Conservation (phyloP, 2,113 vertebrate genomes). For the Arothron firmamentum region DNA sequence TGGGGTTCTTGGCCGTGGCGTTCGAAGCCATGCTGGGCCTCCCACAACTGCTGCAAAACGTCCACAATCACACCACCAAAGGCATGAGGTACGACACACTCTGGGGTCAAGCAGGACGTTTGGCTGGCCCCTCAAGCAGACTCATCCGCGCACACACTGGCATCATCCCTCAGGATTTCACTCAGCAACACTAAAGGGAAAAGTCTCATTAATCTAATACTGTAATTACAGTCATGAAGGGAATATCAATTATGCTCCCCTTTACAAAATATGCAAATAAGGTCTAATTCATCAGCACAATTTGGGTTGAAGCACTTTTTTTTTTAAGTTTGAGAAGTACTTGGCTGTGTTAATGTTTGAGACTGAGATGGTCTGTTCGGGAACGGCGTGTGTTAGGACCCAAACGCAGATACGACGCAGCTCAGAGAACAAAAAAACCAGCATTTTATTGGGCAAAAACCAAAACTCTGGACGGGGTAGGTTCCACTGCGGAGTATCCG, state of each 20-base stretch:
- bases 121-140: background rate
- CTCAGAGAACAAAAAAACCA: too few relatives aligned
- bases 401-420: too few relatives aligned
- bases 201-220: constrained; percentile 10
- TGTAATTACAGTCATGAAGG: constrained; percentile 4
- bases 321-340: too few relatives aligned
- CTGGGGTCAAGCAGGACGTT: constrained; percentile 14
- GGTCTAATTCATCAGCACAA: constrained; percentile 19
- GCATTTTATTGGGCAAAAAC: too few relatives aligned
- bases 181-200: background rate
- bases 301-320: too few relatives aligned
- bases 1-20: constrained; percentile 74
- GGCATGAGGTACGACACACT: constrained; percentile 76
- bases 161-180: background rate
- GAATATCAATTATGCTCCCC: constrained; percentile 14
- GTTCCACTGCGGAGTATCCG: too few relatives aligned
- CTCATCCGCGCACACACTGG: background rate
- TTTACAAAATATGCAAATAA: constrained; percentile 30
- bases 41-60: constrained; percentile 81
- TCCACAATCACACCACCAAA: constrained; percentile 74
- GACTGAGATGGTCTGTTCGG: too few relatives aligned
- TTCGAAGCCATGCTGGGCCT: constrained; percentile 80
- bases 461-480: too few relatives aligned
- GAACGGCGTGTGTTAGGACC: too few relatives aligned
- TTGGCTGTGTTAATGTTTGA: background rate